phyloP scores from a whole-genome alignment of 2,888 invertebrate genomes.

The Caenorhabditis uteleia region DNA sequence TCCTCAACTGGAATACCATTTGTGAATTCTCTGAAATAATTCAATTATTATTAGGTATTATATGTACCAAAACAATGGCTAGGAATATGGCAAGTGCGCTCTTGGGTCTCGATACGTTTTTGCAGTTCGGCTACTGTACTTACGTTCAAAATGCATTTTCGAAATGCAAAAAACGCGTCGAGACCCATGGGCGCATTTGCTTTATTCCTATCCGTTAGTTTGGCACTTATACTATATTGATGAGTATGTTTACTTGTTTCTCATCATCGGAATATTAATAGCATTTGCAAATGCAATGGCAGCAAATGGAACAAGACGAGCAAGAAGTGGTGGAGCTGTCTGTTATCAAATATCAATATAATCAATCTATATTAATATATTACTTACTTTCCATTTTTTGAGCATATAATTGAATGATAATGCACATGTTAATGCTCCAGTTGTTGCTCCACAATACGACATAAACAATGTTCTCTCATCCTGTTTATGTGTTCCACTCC shows the following conservation, averaged over 20 bases:
- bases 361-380: neutral
- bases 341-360: neutral
- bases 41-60: neutral
- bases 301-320: constrained; percentile 88
- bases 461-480: constrained; percentile 69
- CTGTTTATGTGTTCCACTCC: constrained; percentile 71
- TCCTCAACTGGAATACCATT: constrained; percentile 46
- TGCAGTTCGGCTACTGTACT: no score
- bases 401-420: constrained; percentile 44
- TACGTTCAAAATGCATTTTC: no score
- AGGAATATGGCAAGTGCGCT: no score
- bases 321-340: constrained; percentile 78
- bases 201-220: neutral
- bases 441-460: constrained; percentile 46
- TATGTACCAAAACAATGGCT: no score
- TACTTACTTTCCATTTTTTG: constrained; percentile 32
- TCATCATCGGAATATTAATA: constrained; percentile 93
- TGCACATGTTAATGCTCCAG: constrained; percentile 45
- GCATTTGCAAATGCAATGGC: constrained; percentile 96
- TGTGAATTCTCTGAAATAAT: constrained; percentile 43
- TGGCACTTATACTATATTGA: neutral
- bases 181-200: no score
- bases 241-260: constrained; percentile 71
- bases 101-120: no score
- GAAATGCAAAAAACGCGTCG: no score